Evolutionary conservation across 1,140 invertebrate species (phyloP).

Genomic region (Bombus soroeensis): DNA sequence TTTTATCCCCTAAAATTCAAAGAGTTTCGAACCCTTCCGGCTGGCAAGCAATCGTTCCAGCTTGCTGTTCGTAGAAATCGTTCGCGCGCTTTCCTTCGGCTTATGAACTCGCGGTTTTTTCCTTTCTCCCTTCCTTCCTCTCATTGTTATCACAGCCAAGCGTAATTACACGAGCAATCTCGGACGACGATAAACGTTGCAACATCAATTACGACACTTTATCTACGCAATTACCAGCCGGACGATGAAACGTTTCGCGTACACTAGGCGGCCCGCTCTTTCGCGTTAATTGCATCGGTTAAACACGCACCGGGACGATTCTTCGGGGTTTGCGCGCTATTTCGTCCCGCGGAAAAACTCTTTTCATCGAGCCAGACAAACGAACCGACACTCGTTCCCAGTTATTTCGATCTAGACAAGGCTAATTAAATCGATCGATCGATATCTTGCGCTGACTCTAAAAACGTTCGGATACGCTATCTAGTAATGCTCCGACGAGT

Average conservation of each 20-base stretch:
- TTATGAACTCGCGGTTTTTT: conserved; percentile 14
- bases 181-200: conserved; percentile 42
- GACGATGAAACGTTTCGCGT: conserved; percentile 40
- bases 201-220: conserved; percentile 53
- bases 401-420: background rate
- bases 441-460: conserved; percentile 8
- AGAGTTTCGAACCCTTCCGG: background rate
- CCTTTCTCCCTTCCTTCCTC: background rate
- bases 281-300: conserved; percentile 35
- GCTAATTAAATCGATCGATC: conserved; percentile 60
- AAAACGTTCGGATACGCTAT: conserved; percentile 44
- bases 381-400: background rate
- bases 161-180: conserved; percentile 50
- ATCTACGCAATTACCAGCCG: conserved; percentile 47
- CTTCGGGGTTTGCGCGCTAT: background rate
- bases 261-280: background rate
- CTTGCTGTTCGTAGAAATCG: background rate
- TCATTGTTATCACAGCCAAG: conserved; percentile 37
- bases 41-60: background rate
- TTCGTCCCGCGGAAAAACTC: background rate
- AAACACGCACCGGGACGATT: conserved; percentile 2
- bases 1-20: conserved; percentile 5
- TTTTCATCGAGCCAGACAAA: background rate
- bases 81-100: background rate
- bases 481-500: conserved; percentile 50